Evolutionary conservation across 2,797 vertebrate species (phyloP).

Genomic region (Trichosurus vulpecula): DNA sequence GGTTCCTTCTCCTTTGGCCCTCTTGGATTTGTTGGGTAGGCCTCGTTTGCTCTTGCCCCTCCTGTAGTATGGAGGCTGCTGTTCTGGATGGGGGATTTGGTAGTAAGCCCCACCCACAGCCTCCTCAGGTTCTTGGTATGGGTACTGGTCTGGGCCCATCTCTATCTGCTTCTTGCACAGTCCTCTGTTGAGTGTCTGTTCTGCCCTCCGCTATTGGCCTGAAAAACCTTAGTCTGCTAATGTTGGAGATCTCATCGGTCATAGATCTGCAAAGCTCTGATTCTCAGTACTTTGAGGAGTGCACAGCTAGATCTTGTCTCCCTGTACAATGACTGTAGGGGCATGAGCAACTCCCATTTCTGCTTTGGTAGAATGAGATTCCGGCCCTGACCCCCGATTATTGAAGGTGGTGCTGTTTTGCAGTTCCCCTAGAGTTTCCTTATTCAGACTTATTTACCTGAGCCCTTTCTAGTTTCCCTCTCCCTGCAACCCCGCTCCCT

Average conservation of each 20-base stretch:
- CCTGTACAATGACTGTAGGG: too few species aligned
- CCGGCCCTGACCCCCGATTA: not conserved
- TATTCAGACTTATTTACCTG: not conserved
- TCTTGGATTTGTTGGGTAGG: not conserved
- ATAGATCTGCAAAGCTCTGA: not conserved
- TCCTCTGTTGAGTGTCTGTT: not conserved
- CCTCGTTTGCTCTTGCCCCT: not conserved
- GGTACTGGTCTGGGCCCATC: not conserved
- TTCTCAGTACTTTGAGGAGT: not conserved
- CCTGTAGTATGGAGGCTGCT: not conserved
- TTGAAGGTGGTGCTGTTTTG: too few species aligned
- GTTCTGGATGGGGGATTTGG: not conserved
- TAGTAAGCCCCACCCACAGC: not conserved
- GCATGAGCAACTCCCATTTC: too few species aligned
- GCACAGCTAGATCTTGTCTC: not conserved
- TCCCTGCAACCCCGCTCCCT: not conserved
- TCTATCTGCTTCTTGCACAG: not conserved
- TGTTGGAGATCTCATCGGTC: not conserved
- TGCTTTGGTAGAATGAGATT: not conserved
- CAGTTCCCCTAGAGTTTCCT: not conserved
- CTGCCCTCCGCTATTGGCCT: not conserved
- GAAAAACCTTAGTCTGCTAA: not conserved
- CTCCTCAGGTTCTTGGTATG: not conserved
- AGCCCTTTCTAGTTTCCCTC: not conserved
- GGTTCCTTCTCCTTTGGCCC: not conserved